These are phyloP conservation scores for Trissolcus japonicus DNA, from an alignment of 2,888 invertebrate species.

Conservation along the genomic window DNA sequence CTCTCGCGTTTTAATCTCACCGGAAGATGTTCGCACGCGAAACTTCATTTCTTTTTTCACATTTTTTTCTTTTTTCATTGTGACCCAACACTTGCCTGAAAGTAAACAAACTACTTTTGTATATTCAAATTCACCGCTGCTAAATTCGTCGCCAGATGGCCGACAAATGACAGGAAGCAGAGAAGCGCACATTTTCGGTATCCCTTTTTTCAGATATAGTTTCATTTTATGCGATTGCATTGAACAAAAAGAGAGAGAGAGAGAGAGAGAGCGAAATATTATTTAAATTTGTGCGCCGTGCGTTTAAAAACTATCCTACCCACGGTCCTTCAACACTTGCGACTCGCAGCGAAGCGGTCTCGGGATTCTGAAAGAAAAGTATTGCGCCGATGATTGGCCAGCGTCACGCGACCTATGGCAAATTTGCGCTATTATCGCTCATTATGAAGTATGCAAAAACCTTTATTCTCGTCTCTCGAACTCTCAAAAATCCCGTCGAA, in stretches of 20 bases:
- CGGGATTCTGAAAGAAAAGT: constrained; percentile 61
- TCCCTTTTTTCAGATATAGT: no score
- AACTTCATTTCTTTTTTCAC: no score
- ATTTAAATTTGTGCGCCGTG: constrained; percentile 27
- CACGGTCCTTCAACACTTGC: constrained; percentile 48
- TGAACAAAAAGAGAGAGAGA: constrained; percentile 18
- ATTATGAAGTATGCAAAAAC: constrained; percentile 60
- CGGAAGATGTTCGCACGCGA: constrained; percentile 4
- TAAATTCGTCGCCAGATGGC: constrained; percentile 24
- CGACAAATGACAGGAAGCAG: constrained; percentile 6
- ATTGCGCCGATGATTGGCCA: constrained; percentile 67
- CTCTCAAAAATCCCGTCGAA: constrained; percentile 10
- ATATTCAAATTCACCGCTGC: constrained; percentile 9
- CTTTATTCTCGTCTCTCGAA: constrained; percentile 10
- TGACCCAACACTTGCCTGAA: neutral
- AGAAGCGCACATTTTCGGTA: neutral
- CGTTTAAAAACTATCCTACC: constrained; percentile 38
- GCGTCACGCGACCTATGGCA: constrained; percentile 66
- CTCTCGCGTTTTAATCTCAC: constrained; percentile 52
- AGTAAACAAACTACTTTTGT: constrained; percentile 12
- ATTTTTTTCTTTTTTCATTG: neutral
- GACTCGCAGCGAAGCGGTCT: constrained; percentile 41
- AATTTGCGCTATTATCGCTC: constrained; percentile 59
- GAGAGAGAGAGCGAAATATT: constrained; percentile 13
- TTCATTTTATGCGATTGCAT: neutral